Percentiles rank a stretch among this genome's conserved stretches.
These are phyloP conservation scores for Ormyrus labotus DNA, from an alignment of 2,888 invertebrate species.

Conservation along the genomic window DNA sequence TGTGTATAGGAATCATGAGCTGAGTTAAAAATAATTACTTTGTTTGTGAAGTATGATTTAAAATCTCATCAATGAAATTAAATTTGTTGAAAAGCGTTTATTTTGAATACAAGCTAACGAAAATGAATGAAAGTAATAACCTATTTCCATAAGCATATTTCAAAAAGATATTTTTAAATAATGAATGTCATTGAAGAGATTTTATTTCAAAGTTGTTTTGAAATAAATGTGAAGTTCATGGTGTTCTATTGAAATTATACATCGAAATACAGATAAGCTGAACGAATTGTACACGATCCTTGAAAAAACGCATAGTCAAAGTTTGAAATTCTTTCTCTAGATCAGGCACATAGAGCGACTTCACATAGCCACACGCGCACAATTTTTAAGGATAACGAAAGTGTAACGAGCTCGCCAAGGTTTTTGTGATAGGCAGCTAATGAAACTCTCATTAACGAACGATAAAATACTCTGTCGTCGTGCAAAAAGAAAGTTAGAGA, in stretches of 20 bases:
- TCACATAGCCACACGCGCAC: background rate
- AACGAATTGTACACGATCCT: background rate
- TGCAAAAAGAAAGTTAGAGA: background rate
- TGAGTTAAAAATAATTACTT: too few relatives aligned
- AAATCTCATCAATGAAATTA: conserved; percentile 12
- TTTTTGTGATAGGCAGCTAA: conserved; percentile 39
- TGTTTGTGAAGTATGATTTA: background rate
- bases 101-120: conserved; percentile 33
- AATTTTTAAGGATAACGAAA: background rate
- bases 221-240: background rate
- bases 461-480: conserved; percentile 43
- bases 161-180: conserved; percentile 36
- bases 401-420: background rate
- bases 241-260: background rate
- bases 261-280: conserved; percentile 1
- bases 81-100: conserved; percentile 33
- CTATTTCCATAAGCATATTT: conserved; percentile 18
- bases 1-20: too few relatives aligned
- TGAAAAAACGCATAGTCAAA: background rate
- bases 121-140: conserved; percentile 28
- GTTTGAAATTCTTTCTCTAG: too few relatives aligned
- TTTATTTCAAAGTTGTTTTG: background rate
- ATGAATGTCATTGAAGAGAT: conserved; percentile 27
- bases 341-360: conserved; percentile 19
- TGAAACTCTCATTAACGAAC: conserved; percentile 19